These are phyloP conservation scores for Ischnus inquisitorius DNA, from an alignment of 2,888 invertebrate species.

Conservation along the genomic window DNA sequence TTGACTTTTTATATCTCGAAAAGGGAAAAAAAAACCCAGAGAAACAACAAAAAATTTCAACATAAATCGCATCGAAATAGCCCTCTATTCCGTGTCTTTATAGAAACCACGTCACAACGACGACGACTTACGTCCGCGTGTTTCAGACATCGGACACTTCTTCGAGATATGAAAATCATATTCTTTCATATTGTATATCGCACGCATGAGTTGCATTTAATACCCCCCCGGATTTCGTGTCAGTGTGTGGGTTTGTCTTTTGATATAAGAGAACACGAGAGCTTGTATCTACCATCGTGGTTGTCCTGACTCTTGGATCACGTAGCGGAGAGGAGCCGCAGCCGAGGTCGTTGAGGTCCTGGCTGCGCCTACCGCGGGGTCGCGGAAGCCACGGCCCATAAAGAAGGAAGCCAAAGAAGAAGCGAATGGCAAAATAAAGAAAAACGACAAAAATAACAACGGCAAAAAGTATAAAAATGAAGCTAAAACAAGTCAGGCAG, in stretches of 20 bases:
- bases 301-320: background rate
- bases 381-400: constrained; percentile 40
- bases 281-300: constrained; percentile 10
- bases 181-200: constrained; percentile 16
- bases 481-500: constrained; percentile 36
- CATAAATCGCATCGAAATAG: constrained; percentile 38
- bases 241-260: constrained; percentile 20
- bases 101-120: background rate
- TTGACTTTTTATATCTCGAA: constrained; percentile 15
- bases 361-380: constrained; percentile 10
- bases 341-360: constrained; percentile 26
- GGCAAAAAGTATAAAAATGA: constrained; percentile 35
- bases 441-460: constrained; percentile 33
- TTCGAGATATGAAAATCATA: constrained; percentile 5
- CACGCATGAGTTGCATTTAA: background rate
- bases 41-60: background rate
- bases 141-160: constrained; percentile 2
- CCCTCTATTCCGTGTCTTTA: constrained; percentile 23
- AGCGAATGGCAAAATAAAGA: constrained; percentile 28
- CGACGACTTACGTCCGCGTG: background rate
- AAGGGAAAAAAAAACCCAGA: constrained; percentile 20
- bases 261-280: background rate
- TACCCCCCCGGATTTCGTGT: background rate
- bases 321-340: background rate
- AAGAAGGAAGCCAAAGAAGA: constrained; percentile 59